These are phyloP conservation scores for Hephaestus fuliginosus DNA, from an alignment of 2,797 vertebrate species.

Conservation along the genomic window DNA sequence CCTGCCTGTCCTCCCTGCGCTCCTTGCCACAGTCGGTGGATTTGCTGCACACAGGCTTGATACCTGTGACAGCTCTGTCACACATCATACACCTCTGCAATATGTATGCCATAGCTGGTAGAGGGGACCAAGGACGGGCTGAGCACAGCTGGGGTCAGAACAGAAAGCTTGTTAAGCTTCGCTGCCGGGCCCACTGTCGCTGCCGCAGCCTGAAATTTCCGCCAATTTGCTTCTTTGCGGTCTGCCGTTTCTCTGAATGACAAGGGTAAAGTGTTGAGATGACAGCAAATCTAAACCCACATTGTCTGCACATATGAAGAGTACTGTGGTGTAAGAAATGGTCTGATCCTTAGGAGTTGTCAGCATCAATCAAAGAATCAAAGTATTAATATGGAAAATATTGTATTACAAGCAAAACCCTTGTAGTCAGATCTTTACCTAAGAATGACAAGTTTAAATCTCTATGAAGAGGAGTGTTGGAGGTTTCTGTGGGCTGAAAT, in stretches of 20 bases:
- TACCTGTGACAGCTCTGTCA: constrained; percentile 77
- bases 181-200: background rate
- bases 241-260: constrained; percentile 18
- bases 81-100: constrained; percentile 67
- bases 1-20: constrained; percentile 20
- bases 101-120: constrained; percentile 17
- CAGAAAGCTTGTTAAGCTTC: constrained; percentile 55
- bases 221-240: constrained; percentile 6
- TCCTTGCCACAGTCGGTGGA: constrained; percentile 49
- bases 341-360: background rate
- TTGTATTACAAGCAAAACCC: background rate
- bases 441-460: background rate
- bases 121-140: constrained; percentile 7
- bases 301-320: background rate
- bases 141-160: constrained; percentile 40
- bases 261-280: constrained; percentile 21
- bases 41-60: constrained; percentile 50
- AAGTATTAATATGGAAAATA: background rate
- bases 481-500: background rate
- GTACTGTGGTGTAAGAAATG: background rate
- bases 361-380: background rate
- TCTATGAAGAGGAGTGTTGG: background rate
- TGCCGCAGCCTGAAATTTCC: background rate
- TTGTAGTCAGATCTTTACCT: background rate
- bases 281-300: background rate